Evolutionary conservation across 92 coral and sea anemone genomes (phyloP).

Genomic region (Epizoanthus stellaris): DNA sequence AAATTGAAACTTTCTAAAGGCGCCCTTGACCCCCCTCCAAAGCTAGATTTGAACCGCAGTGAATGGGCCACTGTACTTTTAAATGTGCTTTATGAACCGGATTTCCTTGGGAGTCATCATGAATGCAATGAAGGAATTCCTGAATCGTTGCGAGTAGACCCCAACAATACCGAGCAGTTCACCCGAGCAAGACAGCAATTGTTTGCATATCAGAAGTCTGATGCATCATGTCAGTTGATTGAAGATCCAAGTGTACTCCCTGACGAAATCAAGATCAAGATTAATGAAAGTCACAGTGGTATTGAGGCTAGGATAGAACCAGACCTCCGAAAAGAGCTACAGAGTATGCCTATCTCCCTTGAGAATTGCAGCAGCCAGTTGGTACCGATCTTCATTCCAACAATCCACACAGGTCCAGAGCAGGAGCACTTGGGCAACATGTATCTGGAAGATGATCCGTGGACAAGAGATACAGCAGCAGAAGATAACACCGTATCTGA

Average conservation of each 20-base stretch:
- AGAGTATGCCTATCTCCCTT: neutral
- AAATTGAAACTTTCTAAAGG: conserved; percentile 24
- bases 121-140: neutral
- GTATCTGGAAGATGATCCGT: conserved; percentile 60
- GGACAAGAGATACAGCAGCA: conserved; percentile 23
- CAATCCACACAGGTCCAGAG: conserved; percentile 54
- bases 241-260: neutral
- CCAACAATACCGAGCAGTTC: neutral
- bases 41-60: conserved; percentile 28
- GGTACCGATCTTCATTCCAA: conserved; percentile 64
- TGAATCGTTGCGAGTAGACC: neutral
- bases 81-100: conserved; percentile 24
- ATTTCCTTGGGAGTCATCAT: neutral
- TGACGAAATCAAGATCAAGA: conserved; percentile 28
- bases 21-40: neutral
- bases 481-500: neutral
- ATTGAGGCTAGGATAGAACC: neutral
- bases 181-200: conserved; percentile 33
- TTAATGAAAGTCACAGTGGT: conserved; percentile 26
- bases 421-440: conserved; percentile 40
- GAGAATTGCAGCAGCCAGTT: conserved; percentile 40
- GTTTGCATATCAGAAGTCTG: conserved; percentile 53
- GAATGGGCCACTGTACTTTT: conserved; percentile 50
- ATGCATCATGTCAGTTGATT: conserved; percentile 28
- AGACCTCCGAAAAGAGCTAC: neutral